A percentile compares a stretch with the other conserved stretches of the same genome.
Conservation (phyloP, 2,797 vertebrate genomes). For the Limnodromus scolopaceus region DNA sequence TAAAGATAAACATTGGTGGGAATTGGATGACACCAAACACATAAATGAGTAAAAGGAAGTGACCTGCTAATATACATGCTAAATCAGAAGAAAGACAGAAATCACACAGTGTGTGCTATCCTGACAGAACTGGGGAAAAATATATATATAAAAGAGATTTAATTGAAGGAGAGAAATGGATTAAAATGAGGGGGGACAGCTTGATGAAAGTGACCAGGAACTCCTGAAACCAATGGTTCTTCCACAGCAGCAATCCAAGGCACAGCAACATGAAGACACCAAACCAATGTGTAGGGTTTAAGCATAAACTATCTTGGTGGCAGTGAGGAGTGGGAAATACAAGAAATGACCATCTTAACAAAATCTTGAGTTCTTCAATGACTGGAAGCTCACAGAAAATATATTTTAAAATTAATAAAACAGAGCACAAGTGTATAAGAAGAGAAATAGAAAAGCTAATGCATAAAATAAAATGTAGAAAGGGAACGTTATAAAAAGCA, state of each 20-base stretch:
- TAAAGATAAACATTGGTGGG: not conserved
- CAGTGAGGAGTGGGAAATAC: not conserved
- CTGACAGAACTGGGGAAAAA: not conserved
- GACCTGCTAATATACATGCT: not conserved
- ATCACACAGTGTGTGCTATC: not conserved
- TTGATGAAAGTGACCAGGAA: not conserved
- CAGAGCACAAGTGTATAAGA: not conserved
- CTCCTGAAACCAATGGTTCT: not conserved
- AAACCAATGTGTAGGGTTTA: not conserved
- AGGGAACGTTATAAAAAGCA: not conserved
- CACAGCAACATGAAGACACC: not conserved
- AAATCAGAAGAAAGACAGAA: slow-evolving; percentile 18
- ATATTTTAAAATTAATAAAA: not conserved
- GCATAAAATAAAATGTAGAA: not conserved
- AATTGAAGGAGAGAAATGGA: not conserved
- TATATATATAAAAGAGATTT: not conserved
- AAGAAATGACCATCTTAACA: not conserved
- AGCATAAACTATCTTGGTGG: not conserved
- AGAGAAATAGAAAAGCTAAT: not conserved
- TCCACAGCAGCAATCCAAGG: not conserved
- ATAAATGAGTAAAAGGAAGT: not conserved
- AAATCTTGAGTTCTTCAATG: not conserved
- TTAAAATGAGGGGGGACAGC: not conserved
- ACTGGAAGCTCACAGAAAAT: not conserved
- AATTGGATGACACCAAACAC: slow-evolving; percentile 20